Conservation (phyloP, 1,140 invertebrate genomes). For the Aleiodes sp. region DNA sequence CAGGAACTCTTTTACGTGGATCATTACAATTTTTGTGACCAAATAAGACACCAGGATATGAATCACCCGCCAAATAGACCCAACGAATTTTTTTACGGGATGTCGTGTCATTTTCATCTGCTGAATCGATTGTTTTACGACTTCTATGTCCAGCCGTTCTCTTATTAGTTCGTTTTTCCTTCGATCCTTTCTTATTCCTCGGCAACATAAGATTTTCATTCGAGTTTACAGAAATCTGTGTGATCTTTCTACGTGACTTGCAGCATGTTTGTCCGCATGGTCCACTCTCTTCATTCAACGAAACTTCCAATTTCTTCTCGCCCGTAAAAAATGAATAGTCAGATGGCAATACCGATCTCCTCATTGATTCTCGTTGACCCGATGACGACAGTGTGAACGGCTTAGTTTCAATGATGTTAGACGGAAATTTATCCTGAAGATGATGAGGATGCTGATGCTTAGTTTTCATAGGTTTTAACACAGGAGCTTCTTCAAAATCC, state of each 20-base stretch:
- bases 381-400: neutral
- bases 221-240: neutral
- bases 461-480: neutral
- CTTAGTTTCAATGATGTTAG: neutral
- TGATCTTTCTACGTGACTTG: neutral
- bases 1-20: conserved; percentile 41
- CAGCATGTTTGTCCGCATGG: neutral
- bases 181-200: no score
- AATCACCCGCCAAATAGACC: conserved; percentile 45
- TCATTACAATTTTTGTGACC: conserved; percentile 49
- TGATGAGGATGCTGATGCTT: no score
- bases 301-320: neutral
- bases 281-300: neutral
- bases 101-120: neutral
- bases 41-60: conserved; percentile 43
- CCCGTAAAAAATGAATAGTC: neutral
- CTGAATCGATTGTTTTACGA: conserved; percentile 3
- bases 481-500: neutral
- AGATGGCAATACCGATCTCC: neutral
- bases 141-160: neutral
- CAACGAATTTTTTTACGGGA: conserved; percentile 33
- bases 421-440: no score
- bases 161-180: no score
- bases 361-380: neutral
- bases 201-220: no score